Evolutionary conservation across 2,888 invertebrate species (phyloP).

Genomic region (Metalampra italica): DNA sequence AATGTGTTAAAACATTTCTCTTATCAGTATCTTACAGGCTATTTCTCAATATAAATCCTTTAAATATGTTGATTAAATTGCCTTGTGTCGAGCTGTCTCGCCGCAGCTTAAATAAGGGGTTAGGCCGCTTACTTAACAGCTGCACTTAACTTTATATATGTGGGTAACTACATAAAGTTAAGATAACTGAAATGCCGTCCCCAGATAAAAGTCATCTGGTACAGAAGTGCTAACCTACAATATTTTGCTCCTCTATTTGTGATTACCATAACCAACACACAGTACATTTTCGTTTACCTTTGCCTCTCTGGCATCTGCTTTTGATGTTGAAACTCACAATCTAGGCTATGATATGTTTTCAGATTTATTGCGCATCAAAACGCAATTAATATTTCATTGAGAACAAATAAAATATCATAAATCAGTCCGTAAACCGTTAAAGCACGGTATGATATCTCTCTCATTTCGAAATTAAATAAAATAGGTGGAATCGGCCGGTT

Average conservation of each 20-base stretch:
- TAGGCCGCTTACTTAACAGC: slow-evolving; percentile 14
- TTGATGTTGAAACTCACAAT: not conserved
- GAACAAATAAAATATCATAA: not conserved
- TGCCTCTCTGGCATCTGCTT: not conserved
- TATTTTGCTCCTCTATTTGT: slow-evolving; percentile 14
- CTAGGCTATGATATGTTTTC: not conserved
- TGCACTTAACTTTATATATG: no score
- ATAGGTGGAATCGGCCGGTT: slow-evolving; percentile 64
- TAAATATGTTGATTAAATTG: slow-evolving; percentile 10
- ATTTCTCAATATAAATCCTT: slow-evolving; percentile 3
- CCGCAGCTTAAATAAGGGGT: slow-evolving; percentile 11
- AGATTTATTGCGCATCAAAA: not conserved
- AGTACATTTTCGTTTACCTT: not conserved
- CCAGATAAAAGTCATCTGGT: slow-evolving; percentile 18
- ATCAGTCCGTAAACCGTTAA: not conserved
- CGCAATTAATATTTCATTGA: not conserved
- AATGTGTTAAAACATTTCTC: not conserved
- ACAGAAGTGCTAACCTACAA: slow-evolving; percentile 13
- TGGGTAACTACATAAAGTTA: slow-evolving; percentile 16
- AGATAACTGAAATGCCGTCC: slow-evolving; percentile 14
- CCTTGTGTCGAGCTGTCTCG: slow-evolving; percentile 6
- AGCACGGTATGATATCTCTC: slow-evolving; percentile 42
- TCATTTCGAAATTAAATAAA: slow-evolving; percentile 71
- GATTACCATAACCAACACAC: no score
- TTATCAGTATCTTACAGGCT: not conserved